Evolutionary conservation across 2,113 vertebrate species (phyloP), one percentile per base, ranked within the genome.

Genomic region (Colaptes auratus): DNA sequence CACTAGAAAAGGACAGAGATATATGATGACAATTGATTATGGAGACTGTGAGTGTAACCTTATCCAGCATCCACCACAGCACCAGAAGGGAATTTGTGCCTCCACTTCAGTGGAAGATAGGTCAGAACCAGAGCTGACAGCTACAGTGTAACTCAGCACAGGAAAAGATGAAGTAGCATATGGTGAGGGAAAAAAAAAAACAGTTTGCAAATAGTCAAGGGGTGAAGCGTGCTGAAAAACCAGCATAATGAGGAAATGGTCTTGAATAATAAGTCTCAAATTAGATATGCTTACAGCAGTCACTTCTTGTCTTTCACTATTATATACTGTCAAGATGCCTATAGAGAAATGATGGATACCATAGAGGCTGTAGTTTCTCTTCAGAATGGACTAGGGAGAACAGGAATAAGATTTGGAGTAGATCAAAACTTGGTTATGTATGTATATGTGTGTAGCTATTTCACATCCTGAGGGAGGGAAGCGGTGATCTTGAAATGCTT

Each of bases 1-100:
- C 60, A 30, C 46, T 33, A n/a, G 87, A 42, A 86, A 73, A 86
- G 58, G 92, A 90, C 89, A 91, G 83, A 83, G 76, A 95, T 90
- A 14, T 53, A 84, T 52, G 75, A 75, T 91, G 77, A 87, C 78
- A 88, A 69, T 67, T 81, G 92, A 75, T 88, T 64, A n/a, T 56
- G 71, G 74, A 44, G 77, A 5, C 56, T 67, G 64, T 3, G 3
- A 72, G 6, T 72, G 30, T 7, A 82, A 73, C n/a, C 74, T 84
- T 73, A 58, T 48, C n/a, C 53, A n/a, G 63, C 53, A 81, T 18
- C 89, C 9, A 0, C 42, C 39, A 6, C 27, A 31, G 35, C 30
- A 53, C 36, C 60, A 86, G 79, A 48, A 77, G 87, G 78, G 60
- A 91, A 24, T 16, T 65, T 77, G 21, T 91, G 78, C 53, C 75